Evolutionary conservation across 2,797 vertebrate genomes (phyloP), one percentile per base, ranked within the genome.

Genomic region (Danio albolineatus): DNA sequence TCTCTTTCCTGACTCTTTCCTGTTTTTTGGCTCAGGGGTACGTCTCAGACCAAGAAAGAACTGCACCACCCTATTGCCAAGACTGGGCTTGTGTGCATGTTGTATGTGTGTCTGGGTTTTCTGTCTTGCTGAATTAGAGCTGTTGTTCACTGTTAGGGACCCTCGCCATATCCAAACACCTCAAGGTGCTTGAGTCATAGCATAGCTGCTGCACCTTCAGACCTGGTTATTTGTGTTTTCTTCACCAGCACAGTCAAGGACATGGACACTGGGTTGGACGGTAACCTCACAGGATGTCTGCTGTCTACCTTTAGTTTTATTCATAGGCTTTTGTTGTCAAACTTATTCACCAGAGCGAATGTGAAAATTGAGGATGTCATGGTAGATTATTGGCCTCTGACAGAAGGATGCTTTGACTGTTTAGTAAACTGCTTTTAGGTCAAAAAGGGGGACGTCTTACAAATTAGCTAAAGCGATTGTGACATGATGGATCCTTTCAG

Each of bases 111-210:
- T 51, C 56, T 71, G 21, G 57, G 21, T 21, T 46, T 39, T 76
- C 74, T 71, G 73, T 87, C 82, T 77, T 57, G 62, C 46, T 10
- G 43, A 70, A 82, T 84, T 46, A 83, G 16, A 57, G 17, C 36
- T 62, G 10, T 12, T 13, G 61, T 36, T 57, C 57, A 49, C 49
- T 38, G 64, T 9, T 49, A 41, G 36, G 48, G 67, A 21, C 49
- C 38, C 49, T 36, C 61, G 48, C 43, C 70, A 71, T 62, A 13
- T 43, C 66, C 59, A 65, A 61, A 57, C 53, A 71, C 48, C 51
- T 64, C 7, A 7, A 56, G 71, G 48, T 76, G 59, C 44, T 61
- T 44, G 64, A 61, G 49, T 61, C 41, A 65, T 71, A 14, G 43
- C 44, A 53, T 41, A 41, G 28, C 39, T 41, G 73, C n/a, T 44